A percentile compares a stretch with the other conserved stretches of the same genome.
phyloP scores from a whole-genome alignment of 2,888 invertebrate species.

The Heliconius charithonia region DNA sequence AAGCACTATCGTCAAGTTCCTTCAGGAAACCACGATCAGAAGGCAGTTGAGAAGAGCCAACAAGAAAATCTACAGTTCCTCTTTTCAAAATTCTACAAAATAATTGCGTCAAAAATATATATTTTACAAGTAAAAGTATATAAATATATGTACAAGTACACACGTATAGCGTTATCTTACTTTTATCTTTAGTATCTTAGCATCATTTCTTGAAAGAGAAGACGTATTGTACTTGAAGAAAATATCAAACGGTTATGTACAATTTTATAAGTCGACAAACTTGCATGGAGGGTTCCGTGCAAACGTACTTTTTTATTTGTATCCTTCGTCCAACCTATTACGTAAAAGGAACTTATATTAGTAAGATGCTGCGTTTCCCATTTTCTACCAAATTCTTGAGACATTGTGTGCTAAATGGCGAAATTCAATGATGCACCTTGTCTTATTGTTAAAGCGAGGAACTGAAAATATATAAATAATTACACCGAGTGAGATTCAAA shows the following conservation, averaged over 20 bases:
- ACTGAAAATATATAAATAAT: no score
- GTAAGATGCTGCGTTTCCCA: no score
- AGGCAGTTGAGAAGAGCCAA: no score
- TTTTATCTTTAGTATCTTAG: background rate
- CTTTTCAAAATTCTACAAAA: background rate
- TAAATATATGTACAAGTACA: background rate
- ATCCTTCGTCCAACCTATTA: background rate
- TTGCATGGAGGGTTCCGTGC: background rate
- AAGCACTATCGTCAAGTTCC: no score
- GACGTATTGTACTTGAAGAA: background rate
- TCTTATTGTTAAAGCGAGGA: no score
- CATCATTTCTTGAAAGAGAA: background rate
- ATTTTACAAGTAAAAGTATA: background rate
- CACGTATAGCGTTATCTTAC: background rate
- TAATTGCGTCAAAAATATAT: background rate
- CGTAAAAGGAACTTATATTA: background rate
- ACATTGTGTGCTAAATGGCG: no score
- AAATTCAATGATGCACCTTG: no score
- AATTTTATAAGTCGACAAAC: background rate
- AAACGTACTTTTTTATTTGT: background rate
- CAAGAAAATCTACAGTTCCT: background rate
- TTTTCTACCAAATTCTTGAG: no score
- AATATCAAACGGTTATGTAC: slow-evolving; percentile 1
- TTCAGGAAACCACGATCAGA: no score
- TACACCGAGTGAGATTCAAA: no score